Evolutionary conservation across 2,888 invertebrate species (phyloP).

Genomic region (Xestia sexstrigata): DNA sequence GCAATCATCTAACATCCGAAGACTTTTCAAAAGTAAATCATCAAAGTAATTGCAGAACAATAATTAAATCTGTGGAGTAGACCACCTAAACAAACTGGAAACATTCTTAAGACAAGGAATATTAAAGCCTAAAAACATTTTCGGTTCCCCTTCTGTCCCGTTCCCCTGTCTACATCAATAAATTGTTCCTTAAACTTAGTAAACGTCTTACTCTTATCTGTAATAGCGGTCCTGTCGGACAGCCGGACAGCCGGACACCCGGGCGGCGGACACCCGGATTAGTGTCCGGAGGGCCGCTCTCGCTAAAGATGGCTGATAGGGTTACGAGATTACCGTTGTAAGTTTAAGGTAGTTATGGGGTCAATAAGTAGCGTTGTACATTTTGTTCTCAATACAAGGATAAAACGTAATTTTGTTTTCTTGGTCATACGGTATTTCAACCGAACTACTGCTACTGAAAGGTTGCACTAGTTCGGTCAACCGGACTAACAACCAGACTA

Average conservation of each 20-base stretch:
- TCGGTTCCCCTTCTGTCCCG: constrained; percentile 14
- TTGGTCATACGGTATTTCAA: no score
- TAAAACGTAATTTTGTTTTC: background rate
- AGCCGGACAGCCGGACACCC: constrained; percentile 46
- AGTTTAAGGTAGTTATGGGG: constrained; percentile 22
- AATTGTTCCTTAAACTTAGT: constrained; percentile 61
- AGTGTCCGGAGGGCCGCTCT: constrained; percentile 40
- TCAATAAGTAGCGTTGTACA: constrained; percentile 2
- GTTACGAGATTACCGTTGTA: constrained; percentile 51
- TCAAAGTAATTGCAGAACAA: background rate
- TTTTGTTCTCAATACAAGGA: background rate
- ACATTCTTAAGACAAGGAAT: background rate
- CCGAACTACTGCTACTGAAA: no score
- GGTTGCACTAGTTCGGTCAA: no score
- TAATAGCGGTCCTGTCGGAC: constrained; percentile 51
- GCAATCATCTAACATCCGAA: background rate
- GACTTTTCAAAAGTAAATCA: background rate
- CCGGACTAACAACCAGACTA: no score
- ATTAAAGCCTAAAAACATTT: background rate
- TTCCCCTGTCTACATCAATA: constrained; percentile 44
- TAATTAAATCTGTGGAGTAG: background rate
- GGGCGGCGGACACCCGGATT: constrained; percentile 51
- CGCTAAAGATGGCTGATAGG: constrained; percentile 53
- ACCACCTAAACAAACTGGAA: background rate
- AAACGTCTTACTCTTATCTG: constrained; percentile 71